Evolutionary conservation across 2,888 invertebrate genomes (phyloP), one percentile per base, ranked within the genome.

Genomic region (Caenorhabditis parvicauda): DNA sequence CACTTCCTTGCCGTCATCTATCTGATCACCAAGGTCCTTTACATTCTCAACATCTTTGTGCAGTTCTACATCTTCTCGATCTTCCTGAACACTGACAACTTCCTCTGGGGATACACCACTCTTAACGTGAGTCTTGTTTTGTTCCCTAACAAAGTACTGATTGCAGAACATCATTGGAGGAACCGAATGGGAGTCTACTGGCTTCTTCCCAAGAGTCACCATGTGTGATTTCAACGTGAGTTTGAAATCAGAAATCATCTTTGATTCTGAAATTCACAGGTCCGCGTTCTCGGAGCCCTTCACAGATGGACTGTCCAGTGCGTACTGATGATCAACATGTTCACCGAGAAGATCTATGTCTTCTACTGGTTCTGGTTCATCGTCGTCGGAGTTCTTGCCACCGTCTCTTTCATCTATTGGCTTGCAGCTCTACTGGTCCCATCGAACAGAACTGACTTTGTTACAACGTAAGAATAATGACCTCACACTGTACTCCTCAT

Each of bases 241-340:
- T 22, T 7, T 29, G 49, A 42, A 1, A 59, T 59, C n/a, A n/a
- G n/a, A n/a, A n/a, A n/a, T n/a, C n/a, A n/a, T n/a, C n/a, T n/a
- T n/a, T n/a, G n/a, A n/a, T n/a, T n/a, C n/a, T n/a, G n/a, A n/a
- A n/a, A n/a, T n/a, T 32, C 54, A 7, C 32, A 65, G 65, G 66
- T 67, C 25, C 64, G 67, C 4, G 77, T 76, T 14, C 64, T 76
- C 6, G 77, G 75, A 27, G 70, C 71, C 47, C 67, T 76, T 48
- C 76, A 76, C 42, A 64, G 76, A 17, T 76, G 76, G 76, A 78
- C 77, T 9, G 76, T 76, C n/a, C 76, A 76, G 39, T 76, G 76
- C 38, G 76, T 76, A 1, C 54, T 62, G 14, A 62, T 65, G 61
- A 65, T 65, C 56, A 65, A 65, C 55, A 65, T 65, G 64, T 62